Base-by-base conservation (phyloP, 2,888 invertebrate genomes). In the Epinotia bilunana region DNA sequence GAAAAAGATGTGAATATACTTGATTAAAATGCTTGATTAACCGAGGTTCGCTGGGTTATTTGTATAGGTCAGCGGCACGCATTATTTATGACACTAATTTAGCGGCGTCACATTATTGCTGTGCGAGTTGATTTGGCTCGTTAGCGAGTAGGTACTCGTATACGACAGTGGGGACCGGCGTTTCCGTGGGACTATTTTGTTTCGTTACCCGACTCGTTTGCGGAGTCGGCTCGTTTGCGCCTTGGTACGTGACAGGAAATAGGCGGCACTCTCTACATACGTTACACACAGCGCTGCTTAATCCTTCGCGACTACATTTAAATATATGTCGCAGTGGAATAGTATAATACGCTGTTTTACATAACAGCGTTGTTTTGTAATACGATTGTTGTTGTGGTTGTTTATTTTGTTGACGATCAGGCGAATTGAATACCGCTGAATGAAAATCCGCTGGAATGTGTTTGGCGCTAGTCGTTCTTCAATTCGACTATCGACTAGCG, bases 221-320 rank as follows among this genome's bases (percentile, higher is more conserved):
- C 78, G 82, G 81, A 81, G 81, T 80, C 76, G 68, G 53, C 84
- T 87, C 86, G 87, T 88, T 87, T 86, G 87, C 81, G 83, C 82
- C 82, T 83, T 78, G 76, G 83, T 85, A 88, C 87, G 88, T 88
- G 88, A 87, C 87, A 81, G 83, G 84, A 87, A 88, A 86, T 85
- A 86, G 86, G 87, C 86, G 84, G 80, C 80, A 78, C 82, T 77
- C 79, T 78, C 80, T 58, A 68, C 72, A 58, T 57, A 72, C 57
- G 57, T 33, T 65, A 49, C 43, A 39, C 67, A 62, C 69, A 53
- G 53, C 61, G 43, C 28, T n/a, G 64, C 64, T 65, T 61, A 64
- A 65, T 74, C 53, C 60, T 61, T 65, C n/a, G 74, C 43, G 49
- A 60, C 55, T 55, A 57, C 73, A 18, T 65, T 58, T 64, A 74